phyloP scores from a whole-genome alignment of 2,888 invertebrate species.

The Empis livida region DNA sequence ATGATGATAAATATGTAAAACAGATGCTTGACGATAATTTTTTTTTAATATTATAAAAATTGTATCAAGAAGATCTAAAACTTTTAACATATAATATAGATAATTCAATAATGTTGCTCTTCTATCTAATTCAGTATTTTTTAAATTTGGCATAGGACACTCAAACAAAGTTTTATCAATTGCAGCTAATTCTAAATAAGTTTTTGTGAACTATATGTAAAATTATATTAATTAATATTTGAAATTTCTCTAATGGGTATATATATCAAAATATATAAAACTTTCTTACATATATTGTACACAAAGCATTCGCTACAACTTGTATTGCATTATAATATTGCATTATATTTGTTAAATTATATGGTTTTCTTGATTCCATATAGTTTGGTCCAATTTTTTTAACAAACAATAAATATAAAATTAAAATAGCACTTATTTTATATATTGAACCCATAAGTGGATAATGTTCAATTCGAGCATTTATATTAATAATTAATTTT shows the following conservation, averaged over 20 bases:
- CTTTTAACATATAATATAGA: slow-evolving; percentile 48
- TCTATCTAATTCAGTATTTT: neutral
- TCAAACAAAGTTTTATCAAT: no score
- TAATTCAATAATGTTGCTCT: slow-evolving; percentile 25
- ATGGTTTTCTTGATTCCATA: slow-evolving; percentile 54
- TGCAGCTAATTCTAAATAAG: no score
- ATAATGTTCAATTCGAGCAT: neutral
- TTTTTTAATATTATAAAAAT: slow-evolving; percentile 57
- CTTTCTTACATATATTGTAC: neutral
- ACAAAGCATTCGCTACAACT: neutral
- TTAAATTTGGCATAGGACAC: neutral
- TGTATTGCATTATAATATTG: slow-evolving; percentile 28
- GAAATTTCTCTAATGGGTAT: no score
- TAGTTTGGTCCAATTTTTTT: slow-evolving; percentile 55
- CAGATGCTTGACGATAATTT: slow-evolving; percentile 52
- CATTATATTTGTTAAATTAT: slow-evolving; percentile 50
- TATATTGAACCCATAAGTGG: neutral
- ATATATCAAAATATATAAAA: neutral
- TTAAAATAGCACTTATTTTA: slow-evolving; percentile 5
- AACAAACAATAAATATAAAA: slow-evolving; percentile 55
- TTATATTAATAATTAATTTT: neutral
- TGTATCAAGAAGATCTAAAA: slow-evolving; percentile 52
- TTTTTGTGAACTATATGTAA: no score
- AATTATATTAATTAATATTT: no score
- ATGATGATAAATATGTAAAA: slow-evolving; percentile 60